Evolutionary conservation across 2,113 vertebrate species (phyloP).

Genomic region (Tympanuchus pallidicinctus): DNA sequence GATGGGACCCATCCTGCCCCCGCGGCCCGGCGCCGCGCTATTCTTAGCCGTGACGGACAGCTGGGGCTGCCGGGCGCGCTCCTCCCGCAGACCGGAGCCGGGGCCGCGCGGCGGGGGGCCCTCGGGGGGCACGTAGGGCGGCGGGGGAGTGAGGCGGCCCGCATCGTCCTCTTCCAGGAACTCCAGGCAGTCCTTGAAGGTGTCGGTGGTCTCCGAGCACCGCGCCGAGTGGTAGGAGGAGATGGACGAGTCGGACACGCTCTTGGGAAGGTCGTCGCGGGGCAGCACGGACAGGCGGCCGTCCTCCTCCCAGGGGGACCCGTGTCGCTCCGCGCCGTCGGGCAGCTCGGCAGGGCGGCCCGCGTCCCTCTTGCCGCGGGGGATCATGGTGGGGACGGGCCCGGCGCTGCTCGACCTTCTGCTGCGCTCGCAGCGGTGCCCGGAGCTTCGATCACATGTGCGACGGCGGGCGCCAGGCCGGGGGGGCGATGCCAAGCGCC

Average conservation of each 20-base stretch:
- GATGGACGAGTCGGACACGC: conserved; percentile 80
- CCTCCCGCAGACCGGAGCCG: conserved; percentile 69
- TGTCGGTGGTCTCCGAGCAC: conserved; percentile 75
- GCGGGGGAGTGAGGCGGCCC: background rate
- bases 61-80: conserved; percentile 86
- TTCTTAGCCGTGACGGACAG: conserved; percentile 89
- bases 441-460: conserved; percentile 51
- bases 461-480: conserved; percentile 1
- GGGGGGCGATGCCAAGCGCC: conserved; percentile 15
- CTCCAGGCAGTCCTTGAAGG: conserved; percentile 83
- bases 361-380: background rate
- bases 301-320: conserved; percentile 9
- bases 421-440: background rate
- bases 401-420: conserved; percentile 30
- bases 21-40: conserved; percentile 80
- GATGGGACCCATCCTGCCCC: conserved; percentile 79
- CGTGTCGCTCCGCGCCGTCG: background rate
- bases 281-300: conserved; percentile 12
- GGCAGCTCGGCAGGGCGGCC: background rate
- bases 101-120: background rate
- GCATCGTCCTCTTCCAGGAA: conserved; percentile 78
- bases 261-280: conserved; percentile 56
- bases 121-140: background rate
- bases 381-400: background rate
- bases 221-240: conserved; percentile 90